Base-by-base conservation (phyloP, 2,797 vertebrate genomes). In the Myripristis murdjan region DNA sequence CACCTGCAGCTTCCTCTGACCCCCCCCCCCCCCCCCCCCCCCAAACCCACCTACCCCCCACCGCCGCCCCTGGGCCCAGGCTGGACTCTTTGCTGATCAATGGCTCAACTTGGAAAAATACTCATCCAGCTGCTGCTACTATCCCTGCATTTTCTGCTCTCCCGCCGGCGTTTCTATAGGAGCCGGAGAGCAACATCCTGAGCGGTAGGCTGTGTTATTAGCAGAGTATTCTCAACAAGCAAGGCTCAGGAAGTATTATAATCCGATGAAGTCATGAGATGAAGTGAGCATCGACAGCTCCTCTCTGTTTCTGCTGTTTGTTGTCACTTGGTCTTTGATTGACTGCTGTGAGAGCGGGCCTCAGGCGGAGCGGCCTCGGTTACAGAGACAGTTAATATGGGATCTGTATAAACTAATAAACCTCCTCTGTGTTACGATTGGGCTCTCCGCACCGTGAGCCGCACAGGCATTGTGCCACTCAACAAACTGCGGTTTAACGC, bases 1-100 rank as follows among this genome's bases (percentile, higher is more conserved):
- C 94, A 95, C 93, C 93, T 94, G 93, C 88, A 85, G 88, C 77
- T 91, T 93, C 91, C 92, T 93, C 89, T 87, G 77, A 85, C 73
- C 60, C 65, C 67, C 55, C 62, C 64, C 71, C 75, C 70, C 82
- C 83, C 82, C 53, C 49, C 47, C 60, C 28, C 46, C 51, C 82
- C 79, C 5, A 73, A 53, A n/a, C n/a, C n/a, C n/a, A n/a, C n/a
- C n/a, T n/a, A n/a, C n/a, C n/a, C n/a, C 55, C 62, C 73, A 71
- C 75, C 51, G 81, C 61, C 35, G 49, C 37, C 7, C 41, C 23
- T 47, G 49, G 78, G 48, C 41, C 64, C 80, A 78, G 69, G 77
- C 69, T 26, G 77, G 86, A 85, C 77, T 65, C 70, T 75, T 55
- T n/a, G 22, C 83, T 86, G 79, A 90, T 91, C 88, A 84, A 87